Conservation (phyloP, 2,888 invertebrate genomes). For the Drosophila algonquin region DNA sequence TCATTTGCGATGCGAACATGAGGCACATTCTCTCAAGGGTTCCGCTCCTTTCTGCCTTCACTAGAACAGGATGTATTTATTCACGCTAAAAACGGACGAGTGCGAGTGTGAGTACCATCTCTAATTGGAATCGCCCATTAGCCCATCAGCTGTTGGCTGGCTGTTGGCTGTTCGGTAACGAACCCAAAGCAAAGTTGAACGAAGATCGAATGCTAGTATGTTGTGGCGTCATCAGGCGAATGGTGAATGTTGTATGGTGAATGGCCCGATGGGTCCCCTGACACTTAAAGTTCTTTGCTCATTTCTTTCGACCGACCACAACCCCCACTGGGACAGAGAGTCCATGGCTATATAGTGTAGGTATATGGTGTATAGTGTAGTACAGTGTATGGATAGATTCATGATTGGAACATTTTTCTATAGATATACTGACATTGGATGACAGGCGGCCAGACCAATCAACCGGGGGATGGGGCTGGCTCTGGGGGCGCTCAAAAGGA, state of each 20-base stretch:
- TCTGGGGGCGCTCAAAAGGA: constrained; percentile 24
- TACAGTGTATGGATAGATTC: background rate
- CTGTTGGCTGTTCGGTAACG: too few species aligned
- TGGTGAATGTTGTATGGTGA: constrained; percentile 3
- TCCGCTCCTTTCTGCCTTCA: background rate
- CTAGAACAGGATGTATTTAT: background rate
- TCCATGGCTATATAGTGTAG: too few species aligned
- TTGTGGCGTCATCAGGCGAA: constrained; percentile 18
- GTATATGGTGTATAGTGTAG: background rate
- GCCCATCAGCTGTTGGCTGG: background rate
- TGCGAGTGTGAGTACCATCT: background rate
- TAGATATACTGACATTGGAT: too few species aligned
- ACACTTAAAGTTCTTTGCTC: constrained; percentile 25
- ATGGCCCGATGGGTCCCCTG: constrained; percentile 20
- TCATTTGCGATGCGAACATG: background rate
- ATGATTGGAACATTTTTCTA: too few species aligned
- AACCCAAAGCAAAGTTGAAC: background rate
- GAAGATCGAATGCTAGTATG: constrained; percentile 18
- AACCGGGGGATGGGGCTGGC: too few species aligned
- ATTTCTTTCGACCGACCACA: constrained; percentile 14
- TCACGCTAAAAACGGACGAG: background rate
- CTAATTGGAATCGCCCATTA: background rate
- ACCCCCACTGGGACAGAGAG: constrained; percentile 28
- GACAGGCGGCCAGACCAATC: too few species aligned
- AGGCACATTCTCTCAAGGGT: background rate